Evolutionary conservation across 2,797 vertebrate species (phyloP), one percentile per base, ranked within the genome.

Genomic region (Sciurus vulgaris): DNA sequence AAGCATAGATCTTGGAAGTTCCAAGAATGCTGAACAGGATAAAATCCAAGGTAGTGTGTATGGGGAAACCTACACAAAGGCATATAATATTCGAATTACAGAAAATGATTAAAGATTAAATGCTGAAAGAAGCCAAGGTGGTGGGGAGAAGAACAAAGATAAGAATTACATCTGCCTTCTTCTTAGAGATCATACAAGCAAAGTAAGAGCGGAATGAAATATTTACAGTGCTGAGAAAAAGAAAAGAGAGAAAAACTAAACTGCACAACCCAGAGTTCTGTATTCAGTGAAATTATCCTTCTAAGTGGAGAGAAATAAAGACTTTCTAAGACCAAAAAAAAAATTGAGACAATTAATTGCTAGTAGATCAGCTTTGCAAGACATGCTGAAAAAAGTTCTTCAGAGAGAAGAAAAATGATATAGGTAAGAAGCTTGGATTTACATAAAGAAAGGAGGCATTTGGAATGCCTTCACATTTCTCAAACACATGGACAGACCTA

Each of bases 221-320:
- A 82, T 74, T 88, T 74, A 93, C 13, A 65, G 11, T 63, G 30
- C 49, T 51, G 69, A 74, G 47, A n/a, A 30, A 67, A 33, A 7
- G 28, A 9, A 79, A 87, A 3, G 65, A 49, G 72, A 63, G 26
- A 20, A 54, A 54, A 51, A 38, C 38, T 14, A 54, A 54, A 54
- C 18, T 20, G 54, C 26, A 44, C 26, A 17, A 49, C n/a, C 20
- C 70, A 70, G 67, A 54, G 76, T 73, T 93, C 67, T 15, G 1
- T n/a, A 20, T 26, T 4, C 33, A 30, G 35, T 51, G 76, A 82
- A 81, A 81, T 93, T 86, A 86, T 81, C n/a, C 56, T 51, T 65
- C 54, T 51, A 78, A 13, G 28, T 73, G 10, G n/a, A 41, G 56
- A 51, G n/a, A 93, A 79, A 82, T 88, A 74, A 93, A 87, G 92